phyloP scores from a whole-genome alignment of 2,113 vertebrate species.

The Cavia aperea region DNA sequence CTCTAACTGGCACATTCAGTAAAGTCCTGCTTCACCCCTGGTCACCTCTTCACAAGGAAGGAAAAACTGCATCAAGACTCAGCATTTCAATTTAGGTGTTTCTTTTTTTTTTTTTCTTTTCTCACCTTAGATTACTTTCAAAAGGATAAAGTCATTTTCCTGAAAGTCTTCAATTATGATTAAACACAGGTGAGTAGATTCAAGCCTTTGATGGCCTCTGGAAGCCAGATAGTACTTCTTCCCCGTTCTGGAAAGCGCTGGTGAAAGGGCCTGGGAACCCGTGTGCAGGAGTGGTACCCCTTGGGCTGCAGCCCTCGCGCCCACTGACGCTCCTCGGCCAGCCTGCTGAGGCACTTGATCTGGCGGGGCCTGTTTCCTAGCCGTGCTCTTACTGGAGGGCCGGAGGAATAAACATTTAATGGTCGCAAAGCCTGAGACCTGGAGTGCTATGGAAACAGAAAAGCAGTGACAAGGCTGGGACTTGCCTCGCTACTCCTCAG shows the following conservation, averaged over 20 bases:
- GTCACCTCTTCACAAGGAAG: background rate
- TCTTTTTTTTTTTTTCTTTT: background rate
- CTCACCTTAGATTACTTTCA: background rate
- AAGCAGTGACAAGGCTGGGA: background rate
- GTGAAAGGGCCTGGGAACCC: background rate
- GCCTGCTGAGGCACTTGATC: background rate
- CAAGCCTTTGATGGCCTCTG: background rate
- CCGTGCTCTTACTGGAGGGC: background rate
- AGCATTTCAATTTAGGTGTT: background rate
- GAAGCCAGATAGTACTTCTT: background rate
- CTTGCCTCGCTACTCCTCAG: background rate
- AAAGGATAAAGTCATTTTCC: constrained; percentile 30
- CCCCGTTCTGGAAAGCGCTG: background rate
- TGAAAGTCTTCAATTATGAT: constrained; percentile 36
- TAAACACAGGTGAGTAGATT: constrained; percentile 9
- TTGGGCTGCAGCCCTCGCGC: background rate
- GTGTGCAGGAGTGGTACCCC: background rate
- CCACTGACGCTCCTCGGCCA: background rate
- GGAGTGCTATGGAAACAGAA: constrained; percentile 44
- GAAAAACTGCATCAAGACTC: background rate
- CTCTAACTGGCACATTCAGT: background rate
- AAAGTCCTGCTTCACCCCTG: background rate
- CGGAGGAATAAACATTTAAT: constrained; percentile 48
- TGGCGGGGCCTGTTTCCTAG: background rate
- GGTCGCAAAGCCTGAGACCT: constrained; percentile 32